Evolutionary conservation across 2,797 vertebrate species (phyloP), one percentile per base, ranked within the genome.

Genomic region (Eulemur coronatus): DNA sequence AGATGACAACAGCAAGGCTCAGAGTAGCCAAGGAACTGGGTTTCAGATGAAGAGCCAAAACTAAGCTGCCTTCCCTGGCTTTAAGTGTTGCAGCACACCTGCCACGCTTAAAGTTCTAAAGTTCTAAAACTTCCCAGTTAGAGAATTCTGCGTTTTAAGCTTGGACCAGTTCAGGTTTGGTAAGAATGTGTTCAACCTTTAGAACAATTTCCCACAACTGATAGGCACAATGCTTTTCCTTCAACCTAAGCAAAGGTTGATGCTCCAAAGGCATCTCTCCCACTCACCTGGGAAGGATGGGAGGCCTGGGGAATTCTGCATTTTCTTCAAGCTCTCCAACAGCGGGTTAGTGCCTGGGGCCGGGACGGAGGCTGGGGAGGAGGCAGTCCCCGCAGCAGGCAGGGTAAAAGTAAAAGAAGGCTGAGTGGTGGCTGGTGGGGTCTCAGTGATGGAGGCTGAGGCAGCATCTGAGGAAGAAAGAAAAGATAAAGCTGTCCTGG

Each of bases 291-390:
- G n/a, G 1, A 76, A 50, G 2, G 14, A 1, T 0, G 97, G 63
- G 0, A 13, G 73, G 65, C 90, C 86, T 1, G 97, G 70, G 73
- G 73, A 98, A 78, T 97, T 99, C 98, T 99, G 99, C 98, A 99
- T 98, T 98, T 98, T 99, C 97, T 99, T 99, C 96, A 99, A 98
- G 91, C 99, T 99, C 97, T 99, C 99, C 96, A 99, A 98, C 24
- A 99, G 98, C 0, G 99, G 98, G 97, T 97, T 99, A 24, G 98
- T n/a, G 81, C 97, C 86, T 1, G 97, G 33, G 0, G 11, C 61
- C 1, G 79, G 73, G 3, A 94, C n/a, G 70, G 98, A 0, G 52
- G 97, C 41, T 17, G 97, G 17, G 0, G 94, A 41, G 46, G 97
- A 7, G 0, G 26, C 3, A 15, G 97, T 65, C 38, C 84, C 96